Conservation (phyloP, 2,888 invertebrate species). For the Cremastobaeus sp. region DNA sequence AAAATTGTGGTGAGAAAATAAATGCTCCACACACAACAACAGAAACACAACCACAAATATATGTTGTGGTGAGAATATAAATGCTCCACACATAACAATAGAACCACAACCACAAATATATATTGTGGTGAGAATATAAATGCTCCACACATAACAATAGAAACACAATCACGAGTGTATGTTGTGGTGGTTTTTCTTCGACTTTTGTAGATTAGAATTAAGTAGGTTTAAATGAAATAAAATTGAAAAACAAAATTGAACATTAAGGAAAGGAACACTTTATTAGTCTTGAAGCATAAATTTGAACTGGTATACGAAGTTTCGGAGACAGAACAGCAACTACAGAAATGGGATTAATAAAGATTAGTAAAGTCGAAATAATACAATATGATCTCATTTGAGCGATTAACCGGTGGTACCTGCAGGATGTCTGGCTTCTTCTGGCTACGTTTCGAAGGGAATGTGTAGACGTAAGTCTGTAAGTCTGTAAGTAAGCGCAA, state of each 20-base stretch:
- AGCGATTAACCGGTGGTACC: slow-evolving; percentile 75
- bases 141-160: too few species aligned
- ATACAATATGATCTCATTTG: slow-evolving; percentile 77
- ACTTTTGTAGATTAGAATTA: neutral
- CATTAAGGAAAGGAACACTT: slow-evolving; percentile 51
- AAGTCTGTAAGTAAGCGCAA: slow-evolving; percentile 75
- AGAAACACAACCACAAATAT: too few species aligned
- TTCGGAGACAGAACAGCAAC: slow-evolving; percentile 58
- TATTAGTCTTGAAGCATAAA: slow-evolving; percentile 34
- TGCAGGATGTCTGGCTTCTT: slow-evolving; percentile 76
- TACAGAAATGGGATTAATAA: slow-evolving; percentile 76
- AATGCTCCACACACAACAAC: too few species aligned
- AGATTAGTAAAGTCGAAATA: slow-evolving; percentile 77
- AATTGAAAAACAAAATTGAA: slow-evolving; percentile 7
- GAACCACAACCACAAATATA: neutral
- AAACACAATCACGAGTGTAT: neutral
- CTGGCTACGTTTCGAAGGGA: slow-evolving; percentile 61
- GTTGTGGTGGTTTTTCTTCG: too few species aligned
- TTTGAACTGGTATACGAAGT: slow-evolving; percentile 24
- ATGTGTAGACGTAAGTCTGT: slow-evolving; percentile 64
- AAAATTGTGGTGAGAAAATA: too few species aligned
- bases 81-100: too few species aligned
- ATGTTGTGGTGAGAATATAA: too few species aligned
- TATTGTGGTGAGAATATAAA: too few species aligned
- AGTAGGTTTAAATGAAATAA: slow-evolving; percentile 4